Percentiles rank a stretch among this genome's conserved stretches.
phyloP scores from a whole-genome alignment of 2,888 invertebrate species.

The Ditylenchus weischeri region DNA sequence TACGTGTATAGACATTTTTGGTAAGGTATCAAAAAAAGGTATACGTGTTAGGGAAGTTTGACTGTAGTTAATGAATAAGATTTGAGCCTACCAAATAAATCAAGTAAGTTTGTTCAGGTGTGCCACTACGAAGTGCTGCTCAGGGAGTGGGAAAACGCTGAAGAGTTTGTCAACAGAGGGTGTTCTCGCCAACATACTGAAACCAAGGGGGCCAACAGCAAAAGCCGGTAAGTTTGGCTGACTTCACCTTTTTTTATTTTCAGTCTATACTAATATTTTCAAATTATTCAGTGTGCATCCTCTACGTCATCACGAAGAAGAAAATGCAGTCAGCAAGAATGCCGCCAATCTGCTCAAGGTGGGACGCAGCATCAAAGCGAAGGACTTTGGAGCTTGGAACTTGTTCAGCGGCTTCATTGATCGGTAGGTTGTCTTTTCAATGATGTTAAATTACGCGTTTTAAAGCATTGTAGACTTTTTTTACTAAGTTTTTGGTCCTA shows the following conservation, averaged over 20 bases:
- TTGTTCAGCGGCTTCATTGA: slow-evolving; percentile 51
- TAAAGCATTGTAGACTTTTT: too few relatives aligned
- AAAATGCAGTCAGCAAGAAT: slow-evolving; percentile 12
- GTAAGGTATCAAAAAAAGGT: too few relatives aligned
- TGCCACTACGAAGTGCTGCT: slow-evolving; percentile 32
- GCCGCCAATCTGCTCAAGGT: slow-evolving; percentile 27
- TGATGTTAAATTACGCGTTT: neutral
- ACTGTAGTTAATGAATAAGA: too few relatives aligned
- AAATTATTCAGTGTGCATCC: neutral
- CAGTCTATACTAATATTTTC: too few relatives aligned
- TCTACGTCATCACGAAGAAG: slow-evolving; percentile 9
- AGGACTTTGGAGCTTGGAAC: slow-evolving; percentile 50
- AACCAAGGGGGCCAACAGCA: neutral
- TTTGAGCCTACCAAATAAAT: too few relatives aligned
- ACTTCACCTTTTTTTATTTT: too few relatives aligned
- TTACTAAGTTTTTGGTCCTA: too few relatives aligned
- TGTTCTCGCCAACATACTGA: slow-evolving; percentile 19
- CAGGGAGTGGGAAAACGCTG: slow-evolving; percentile 32
- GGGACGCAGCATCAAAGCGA: slow-evolving; percentile 39
- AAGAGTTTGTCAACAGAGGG: slow-evolving; percentile 32
- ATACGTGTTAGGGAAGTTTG: too few relatives aligned
- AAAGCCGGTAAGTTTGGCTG: neutral
- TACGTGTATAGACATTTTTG: too few relatives aligned
- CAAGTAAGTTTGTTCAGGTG: slow-evolving; percentile 24
- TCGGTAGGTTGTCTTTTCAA: slow-evolving; percentile 26